Evolutionary conservation across 2,888 invertebrate genomes (phyloP), one percentile per base, ranked within the genome.

Genomic region (Scaptomyza flava): DNA sequence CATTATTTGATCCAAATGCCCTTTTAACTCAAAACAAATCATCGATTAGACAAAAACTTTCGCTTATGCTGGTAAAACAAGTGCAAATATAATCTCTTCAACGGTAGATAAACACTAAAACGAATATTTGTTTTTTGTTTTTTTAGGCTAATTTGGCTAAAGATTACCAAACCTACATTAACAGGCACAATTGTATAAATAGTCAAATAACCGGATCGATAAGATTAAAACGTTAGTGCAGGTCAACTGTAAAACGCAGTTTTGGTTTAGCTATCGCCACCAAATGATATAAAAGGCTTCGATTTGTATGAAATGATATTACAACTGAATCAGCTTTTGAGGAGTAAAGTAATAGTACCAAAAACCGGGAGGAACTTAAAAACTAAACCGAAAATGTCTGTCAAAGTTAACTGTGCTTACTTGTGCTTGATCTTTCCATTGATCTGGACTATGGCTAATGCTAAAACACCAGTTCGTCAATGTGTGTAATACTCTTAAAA

Each of bases 211-310:
- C 14, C 8, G 8, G 0, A 12, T 2, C 23, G 81, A 87, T 81
- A 68, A 81, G 81, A 81, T 81, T 68, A 42, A 9, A 1, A 6
- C 6, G 11, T 62, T 11, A 62, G 81, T 87, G 59, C 84, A 68
- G 4, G 5, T 6, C 68, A 51, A 80, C 83, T 30, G 2, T 20
- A 27, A 11, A 7, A 34, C 17, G n/a, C 0, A 27, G 27, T 17
- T 31, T 12, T 2, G 30, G 11, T 38, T 42, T 17, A 47, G 6
- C 8, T n/a, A 1, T 2, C 14, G 38, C 12, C 42, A 41, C 3
- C 8, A 14, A 48, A 59, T 62, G 54, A 56, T 84, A 81, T 87
- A 81, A 54, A 69, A 72, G 75, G 43, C 59, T 6, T 20, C 30
- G 42, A 30, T 45, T 52, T 12, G 17, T 12, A 11, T 1, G 3